Evolutionary conservation across 2,888 invertebrate species (phyloP).

Genomic region (Stictocephala bisonia): DNA sequence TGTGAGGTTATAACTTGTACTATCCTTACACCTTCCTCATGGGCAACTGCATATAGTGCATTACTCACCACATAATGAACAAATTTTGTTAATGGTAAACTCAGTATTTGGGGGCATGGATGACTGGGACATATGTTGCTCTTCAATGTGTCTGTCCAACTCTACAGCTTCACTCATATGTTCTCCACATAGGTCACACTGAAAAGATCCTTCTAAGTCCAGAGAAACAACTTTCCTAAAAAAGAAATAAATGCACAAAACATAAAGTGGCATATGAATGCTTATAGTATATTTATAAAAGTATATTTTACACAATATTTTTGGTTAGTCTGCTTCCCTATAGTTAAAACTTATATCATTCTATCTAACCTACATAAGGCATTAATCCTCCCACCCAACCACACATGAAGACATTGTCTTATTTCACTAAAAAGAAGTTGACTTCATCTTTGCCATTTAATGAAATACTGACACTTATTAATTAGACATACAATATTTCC

Average conservation of each 20-base stretch:
- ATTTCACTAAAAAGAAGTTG: too few relatives aligned
- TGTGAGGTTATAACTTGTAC: too few relatives aligned
- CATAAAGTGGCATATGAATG: neutral
- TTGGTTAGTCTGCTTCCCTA: neutral
- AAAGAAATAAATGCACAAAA: neutral
- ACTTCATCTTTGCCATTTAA: too few relatives aligned
- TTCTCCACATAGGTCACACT: slow-evolving; percentile 43
- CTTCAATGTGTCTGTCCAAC: slow-evolving; percentile 41
- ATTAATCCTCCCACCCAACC: too few relatives aligned
- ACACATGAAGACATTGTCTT: too few relatives aligned
- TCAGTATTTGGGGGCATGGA: slow-evolving; percentile 18
- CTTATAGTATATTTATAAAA: neutral
- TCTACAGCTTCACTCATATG: slow-evolving; percentile 38
- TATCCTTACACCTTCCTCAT: too few relatives aligned
- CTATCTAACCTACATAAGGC: too few relatives aligned
- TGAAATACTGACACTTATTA: too few relatives aligned
- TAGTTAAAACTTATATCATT: too few relatives aligned
- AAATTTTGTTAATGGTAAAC: slow-evolving; percentile 15
- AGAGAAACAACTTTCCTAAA: slow-evolving; percentile 14
- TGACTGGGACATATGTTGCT: slow-evolving; percentile 28
- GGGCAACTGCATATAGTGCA: too few relatives aligned
- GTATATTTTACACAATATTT: neutral
- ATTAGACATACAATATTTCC: too few relatives aligned
- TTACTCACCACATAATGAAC: slow-evolving; percentile 31
- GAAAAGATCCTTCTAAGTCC: slow-evolving; percentile 42